Base-by-base conservation (phyloP, 1,140 invertebrate species). In the Neelides sp. region DNA sequence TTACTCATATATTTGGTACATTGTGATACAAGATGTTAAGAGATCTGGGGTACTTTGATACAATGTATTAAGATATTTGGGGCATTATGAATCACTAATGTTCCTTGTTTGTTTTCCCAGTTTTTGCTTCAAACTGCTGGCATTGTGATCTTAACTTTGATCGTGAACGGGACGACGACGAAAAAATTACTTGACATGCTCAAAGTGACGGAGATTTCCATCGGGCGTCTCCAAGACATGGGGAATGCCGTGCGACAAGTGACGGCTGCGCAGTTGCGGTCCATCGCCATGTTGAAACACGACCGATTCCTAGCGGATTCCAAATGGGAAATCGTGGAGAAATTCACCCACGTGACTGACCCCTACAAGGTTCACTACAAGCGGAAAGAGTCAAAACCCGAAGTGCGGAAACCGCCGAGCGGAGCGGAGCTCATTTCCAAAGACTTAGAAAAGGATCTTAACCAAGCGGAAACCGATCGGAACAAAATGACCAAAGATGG, bases 141-240 rank as follows among this genome's bases (percentile, higher is more conserved):
- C 1, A 66, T 70, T 30, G 69, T 72, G 5, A 63, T 44, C 55
- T 35, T 70, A 12, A 71, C 70, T 5, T 49, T 71, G 19, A 30
- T 70, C 1, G 55, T 72, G 4, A 72, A 72, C 57, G 70, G 66
- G 8, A 65, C 69, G 7, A 71, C 71, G 3, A 66, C 66, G 7
- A 61, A 61, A 42, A 48, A 51, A n/a, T 45, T 71, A 0, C 61
- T 72, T 1, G 61, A 66, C 42, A 32, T 64, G 19, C 49, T 72
- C 26, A 68, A 69, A 15, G 64, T 71, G 61, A 69, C 64, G 44
- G 64, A 66, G 20, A 50, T 71, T 1, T 69, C 68, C 0, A 55
- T 64, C 4, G 64, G 65, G 15, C 64, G 66, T 32, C 54, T 65
- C 28, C 63, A 66, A 52, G 64, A 68, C 17, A 71, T 72, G 71